Percentiles rank a stretch among this genome's conserved stretches.
These are phyloP conservation scores for Zaprionus gabonicus DNA, from an alignment of 1,140 invertebrate genomes.

Conservation along the genomic window DNA sequence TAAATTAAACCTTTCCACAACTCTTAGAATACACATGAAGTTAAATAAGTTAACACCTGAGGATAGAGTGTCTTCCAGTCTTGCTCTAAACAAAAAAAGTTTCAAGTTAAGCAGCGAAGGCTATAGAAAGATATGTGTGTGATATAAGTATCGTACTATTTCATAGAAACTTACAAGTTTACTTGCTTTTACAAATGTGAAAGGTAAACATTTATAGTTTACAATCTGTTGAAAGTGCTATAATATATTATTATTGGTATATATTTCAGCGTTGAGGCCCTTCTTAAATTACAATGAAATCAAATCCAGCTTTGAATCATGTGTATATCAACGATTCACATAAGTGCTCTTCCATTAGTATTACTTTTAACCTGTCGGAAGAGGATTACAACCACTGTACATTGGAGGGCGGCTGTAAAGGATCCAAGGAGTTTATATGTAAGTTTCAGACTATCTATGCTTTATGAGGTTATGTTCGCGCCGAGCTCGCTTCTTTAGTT, in stretches of 20 bases:
- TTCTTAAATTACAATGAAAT: constrained; percentile 56
- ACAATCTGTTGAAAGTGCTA: not conserved
- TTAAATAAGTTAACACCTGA: not conserved
- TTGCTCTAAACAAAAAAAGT: no score
- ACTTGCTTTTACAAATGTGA: not conserved
- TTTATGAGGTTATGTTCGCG: not conserved
- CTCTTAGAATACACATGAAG: not conserved
- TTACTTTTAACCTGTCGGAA: constrained; percentile 62
- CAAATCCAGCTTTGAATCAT: constrained; percentile 76
- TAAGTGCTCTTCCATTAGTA: constrained; percentile 79
- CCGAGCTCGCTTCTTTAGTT: not conserved
- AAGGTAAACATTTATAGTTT: not conserved
- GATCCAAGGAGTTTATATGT: constrained; percentile 80
- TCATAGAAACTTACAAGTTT: not conserved
- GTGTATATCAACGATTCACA: constrained; percentile 80
- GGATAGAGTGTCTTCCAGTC: no score
- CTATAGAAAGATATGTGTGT: no score
- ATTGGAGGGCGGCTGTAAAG: constrained; percentile 50
- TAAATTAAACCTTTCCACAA: not conserved
- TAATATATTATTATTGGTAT: not conserved
- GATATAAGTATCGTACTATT: not conserved
- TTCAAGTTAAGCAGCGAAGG: no score
- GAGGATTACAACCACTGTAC: constrained; percentile 40
- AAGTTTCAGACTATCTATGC: constrained; percentile 20
- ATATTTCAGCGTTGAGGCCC: not conserved